Conservation (phyloP, 2,888 invertebrate species). For the Crepidodera aurea region DNA sequence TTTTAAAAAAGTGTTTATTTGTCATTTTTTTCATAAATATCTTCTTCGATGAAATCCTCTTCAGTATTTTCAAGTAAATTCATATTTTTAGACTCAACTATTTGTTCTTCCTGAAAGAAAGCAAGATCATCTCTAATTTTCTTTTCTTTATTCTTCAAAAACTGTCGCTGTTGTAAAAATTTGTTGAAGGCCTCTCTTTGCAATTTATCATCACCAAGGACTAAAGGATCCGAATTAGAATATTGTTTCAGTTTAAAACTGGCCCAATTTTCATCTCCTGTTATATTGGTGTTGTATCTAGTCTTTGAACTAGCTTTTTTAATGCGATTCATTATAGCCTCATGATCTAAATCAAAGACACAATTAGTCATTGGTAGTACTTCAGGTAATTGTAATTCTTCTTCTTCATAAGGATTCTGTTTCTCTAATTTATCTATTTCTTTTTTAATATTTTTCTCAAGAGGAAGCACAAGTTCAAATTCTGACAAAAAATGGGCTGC, state of each 20-base stretch:
- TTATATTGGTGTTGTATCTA: background rate
- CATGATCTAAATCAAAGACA: slow-evolving; percentile 75
- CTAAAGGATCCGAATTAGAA: slow-evolving; percentile 49
- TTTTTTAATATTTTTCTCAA: slow-evolving; percentile 63
- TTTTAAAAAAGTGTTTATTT: too few species aligned
- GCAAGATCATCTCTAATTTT: background rate
- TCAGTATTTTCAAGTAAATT: background rate
- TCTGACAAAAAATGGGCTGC: slow-evolving; percentile 53
- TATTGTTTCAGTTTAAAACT: slow-evolving; percentile 41
- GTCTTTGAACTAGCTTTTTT: background rate
- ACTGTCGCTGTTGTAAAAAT: slow-evolving; percentile 66
- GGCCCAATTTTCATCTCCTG: slow-evolving; percentile 36
- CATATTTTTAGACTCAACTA: background rate
- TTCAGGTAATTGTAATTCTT: slow-evolving; percentile 55
- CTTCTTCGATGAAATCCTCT: slow-evolving; percentile 1
- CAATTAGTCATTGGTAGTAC: slow-evolving; percentile 77
- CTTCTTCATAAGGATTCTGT: slow-evolving; percentile 40
- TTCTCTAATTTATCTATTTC: slow-evolving; percentile 48
- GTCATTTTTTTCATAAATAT: background rate
- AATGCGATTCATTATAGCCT: slow-evolving; percentile 66
- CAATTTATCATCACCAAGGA: slow-evolving; percentile 49
- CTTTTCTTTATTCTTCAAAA: slow-evolving; percentile 39
- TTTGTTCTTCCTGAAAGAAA: background rate
- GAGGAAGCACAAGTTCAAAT: slow-evolving; percentile 61
- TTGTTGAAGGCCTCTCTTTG: slow-evolving; percentile 65